Evolutionary conservation across 2,113 vertebrate genomes (phyloP).

Genomic region (Ranitomeya imitator): DNA sequence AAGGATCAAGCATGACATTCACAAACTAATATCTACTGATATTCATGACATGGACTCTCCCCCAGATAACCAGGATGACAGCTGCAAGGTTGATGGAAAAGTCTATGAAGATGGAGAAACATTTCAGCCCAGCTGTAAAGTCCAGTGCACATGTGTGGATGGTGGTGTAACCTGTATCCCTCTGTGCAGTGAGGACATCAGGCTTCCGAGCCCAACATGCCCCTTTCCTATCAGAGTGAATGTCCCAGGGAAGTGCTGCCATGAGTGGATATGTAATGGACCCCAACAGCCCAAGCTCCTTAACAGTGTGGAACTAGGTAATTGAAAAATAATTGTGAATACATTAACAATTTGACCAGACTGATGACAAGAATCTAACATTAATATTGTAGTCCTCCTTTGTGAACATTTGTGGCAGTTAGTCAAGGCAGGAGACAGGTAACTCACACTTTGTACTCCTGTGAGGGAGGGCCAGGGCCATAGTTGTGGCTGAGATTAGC

Average conservation of each 20-base stretch:
- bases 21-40: background rate
- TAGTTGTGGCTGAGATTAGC: too few relatives aligned
- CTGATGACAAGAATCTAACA: background rate
- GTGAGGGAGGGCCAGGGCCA: too few relatives aligned
- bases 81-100: conserved; percentile 84
- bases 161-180: conserved; percentile 86
- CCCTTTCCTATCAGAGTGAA: conserved; percentile 77
- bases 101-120: conserved; percentile 82
- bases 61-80: conserved; percentile 78
- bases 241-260: conserved; percentile 87
- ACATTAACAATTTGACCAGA: background rate
- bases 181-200: conserved; percentile 75
- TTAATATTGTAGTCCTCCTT: background rate
- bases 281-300: conserved; percentile 57
- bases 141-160: conserved; percentile 79
- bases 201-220: conserved; percentile 83
- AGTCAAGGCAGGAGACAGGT: too few relatives aligned
- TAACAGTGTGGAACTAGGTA: conserved; percentile 19
- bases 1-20: background rate
- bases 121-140: conserved; percentile 87
- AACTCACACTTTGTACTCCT: too few relatives aligned
- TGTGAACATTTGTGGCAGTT: too few relatives aligned
- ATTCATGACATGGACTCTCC: background rate
- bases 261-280: conserved; percentile 87
- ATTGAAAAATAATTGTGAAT: background rate